Base-by-base conservation (phyloP, 2,113 vertebrate genomes). In the Pholis gunnellus region DNA sequence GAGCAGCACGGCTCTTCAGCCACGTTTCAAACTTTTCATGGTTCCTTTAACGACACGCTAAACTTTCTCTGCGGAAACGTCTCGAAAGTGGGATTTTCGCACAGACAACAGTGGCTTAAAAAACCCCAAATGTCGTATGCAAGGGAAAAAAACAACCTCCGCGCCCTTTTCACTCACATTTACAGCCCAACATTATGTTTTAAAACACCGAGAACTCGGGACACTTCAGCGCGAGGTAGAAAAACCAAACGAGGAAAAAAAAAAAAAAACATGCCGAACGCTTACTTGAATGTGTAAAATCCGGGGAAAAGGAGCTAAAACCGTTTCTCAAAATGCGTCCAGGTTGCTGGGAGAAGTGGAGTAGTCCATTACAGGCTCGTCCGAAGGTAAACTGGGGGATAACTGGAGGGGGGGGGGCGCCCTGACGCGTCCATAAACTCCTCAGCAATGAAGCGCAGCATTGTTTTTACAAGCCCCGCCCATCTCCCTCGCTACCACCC, bases 371-470 rank as follows among this genome's bases (percentile, higher is more conserved):
- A 94, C 95, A 93, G 95, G 93, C 94, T 94, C 84, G 93, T 96
- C 95, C 94, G 95, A 92, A 95, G 95, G 92, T 95, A 94, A 95
- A 94, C 94, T 96, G 93, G 92, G 93, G 93, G 86, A 93, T 91
- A 92, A 90, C 80, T 75, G 65, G 85, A 61, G 85, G 76, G 82
- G 93, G 40, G 68, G 83, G 79, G 79, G 93, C 40, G 93, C 94
- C 96, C 94, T 90, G 93, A 92, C 95, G 94, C 94, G 94, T 95
- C 93, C 94, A 92, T 91, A 91, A 91, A 91, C 95, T 96, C 91
- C 89, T 93, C 84, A 87, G 94, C 95, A 93, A 97, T 97, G 96
- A 98, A 98, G 96, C 96, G 87, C 90, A 94, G 96, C 96, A 97
- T 97, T 98, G 97, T 97, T 96, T 68, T 95, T 93, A 80, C 78